Conservation (phyloP, 2,888 invertebrate species). For the Amphipoea lucens region DNA sequence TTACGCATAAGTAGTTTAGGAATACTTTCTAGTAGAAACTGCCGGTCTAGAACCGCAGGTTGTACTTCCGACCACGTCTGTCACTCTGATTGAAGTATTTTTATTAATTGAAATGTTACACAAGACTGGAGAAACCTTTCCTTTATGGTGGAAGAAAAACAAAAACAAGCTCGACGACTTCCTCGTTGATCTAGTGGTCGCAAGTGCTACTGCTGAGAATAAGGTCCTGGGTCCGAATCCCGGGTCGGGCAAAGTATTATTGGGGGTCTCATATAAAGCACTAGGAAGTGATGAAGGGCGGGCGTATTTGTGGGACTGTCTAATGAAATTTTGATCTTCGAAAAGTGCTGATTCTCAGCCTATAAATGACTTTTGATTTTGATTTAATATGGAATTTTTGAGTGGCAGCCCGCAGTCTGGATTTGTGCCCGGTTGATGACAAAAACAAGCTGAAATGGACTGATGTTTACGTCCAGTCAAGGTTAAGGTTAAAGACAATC, state of each 20-base stretch:
- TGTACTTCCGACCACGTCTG: slow-evolving; percentile 55
- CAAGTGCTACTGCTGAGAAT: background rate
- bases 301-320: no score
- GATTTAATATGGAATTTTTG: background rate
- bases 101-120: slow-evolving; percentile 53
- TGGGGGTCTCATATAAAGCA: background rate
- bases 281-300: background rate
- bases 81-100: slow-evolving; percentile 44
- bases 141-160: background rate
- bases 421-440: background rate
- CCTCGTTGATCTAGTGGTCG: background rate
- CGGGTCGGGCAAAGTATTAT: background rate
- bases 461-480: no score
- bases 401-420: background rate
- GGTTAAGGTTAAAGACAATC: no score
- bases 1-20: slow-evolving; percentile 17
- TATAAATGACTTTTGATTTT: no score
- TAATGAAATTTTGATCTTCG: no score
- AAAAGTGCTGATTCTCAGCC: no score
- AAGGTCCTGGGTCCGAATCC: no score
- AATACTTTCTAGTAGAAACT: slow-evolving; percentile 60
- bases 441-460: background rate
- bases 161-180: background rate
- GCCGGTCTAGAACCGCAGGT: slow-evolving; percentile 23
- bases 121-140: slow-evolving; percentile 16